Evolutionary conservation across 2,113 vertebrate genomes (phyloP).

Genomic region (Hypocryptadius cinnamomeus): DNA sequence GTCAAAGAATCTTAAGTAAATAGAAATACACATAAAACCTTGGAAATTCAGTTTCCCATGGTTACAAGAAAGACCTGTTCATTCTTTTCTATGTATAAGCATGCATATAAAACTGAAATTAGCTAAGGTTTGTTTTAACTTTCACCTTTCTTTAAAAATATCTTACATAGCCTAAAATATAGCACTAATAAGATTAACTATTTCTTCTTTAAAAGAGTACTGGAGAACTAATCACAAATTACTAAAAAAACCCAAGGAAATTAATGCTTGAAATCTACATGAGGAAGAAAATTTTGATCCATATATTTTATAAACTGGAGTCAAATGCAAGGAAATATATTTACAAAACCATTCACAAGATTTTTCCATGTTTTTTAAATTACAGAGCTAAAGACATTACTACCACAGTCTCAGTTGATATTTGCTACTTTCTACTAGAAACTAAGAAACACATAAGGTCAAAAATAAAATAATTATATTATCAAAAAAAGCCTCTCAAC

Average conservation of each 20-base stretch:
- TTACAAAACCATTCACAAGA: not conserved
- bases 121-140: not conserved
- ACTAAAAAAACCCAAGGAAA: not conserved
- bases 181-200: not conserved
- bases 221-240: not conserved
- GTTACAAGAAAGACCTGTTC: not conserved
- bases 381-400: not conserved
- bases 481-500: not conserved
- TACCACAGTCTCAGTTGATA: not conserved
- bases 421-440: not conserved
- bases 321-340: not conserved
- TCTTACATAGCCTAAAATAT: not conserved
- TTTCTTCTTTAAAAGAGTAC: not conserved
- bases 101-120: not conserved
- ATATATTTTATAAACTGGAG: not conserved
- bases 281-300: not conserved
- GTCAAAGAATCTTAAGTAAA: not conserved
- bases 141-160: not conserved
- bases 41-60: not conserved
- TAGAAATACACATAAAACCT: not conserved
- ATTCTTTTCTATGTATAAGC: not conserved
- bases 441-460: not conserved
- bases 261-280: not conserved
- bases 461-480: not conserved
- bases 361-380: not conserved